Base-by-base conservation (phyloP, 2,888 invertebrate species). In the Nipponacmea schrenckii region DNA sequence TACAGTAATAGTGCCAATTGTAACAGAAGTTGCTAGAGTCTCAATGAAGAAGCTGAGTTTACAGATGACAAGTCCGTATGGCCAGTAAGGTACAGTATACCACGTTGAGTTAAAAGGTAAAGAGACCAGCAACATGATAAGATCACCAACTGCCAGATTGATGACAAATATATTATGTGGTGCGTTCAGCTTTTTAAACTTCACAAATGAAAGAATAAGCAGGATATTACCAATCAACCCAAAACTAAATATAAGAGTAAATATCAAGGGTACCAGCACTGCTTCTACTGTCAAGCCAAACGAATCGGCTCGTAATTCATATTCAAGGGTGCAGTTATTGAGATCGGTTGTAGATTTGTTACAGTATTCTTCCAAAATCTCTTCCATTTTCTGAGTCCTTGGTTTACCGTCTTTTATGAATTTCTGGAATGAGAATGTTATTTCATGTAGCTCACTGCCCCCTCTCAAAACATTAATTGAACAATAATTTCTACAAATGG, bases 61-160 rank as follows among this genome's bases (percentile, higher is more conserved):
- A 66, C 81, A 81, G 39, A 79, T 44, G 0, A 69, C 39, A n/a
- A 76, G 73, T 12, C 81, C 81, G 68, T 75, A 81, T n/a, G 76
- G 76, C 81, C 81, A 81, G n/a, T 67, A 68, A 0, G 73, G 63
- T 50, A 80, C 50, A 4, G 77, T 74, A 72, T 77, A 81, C 69
- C 77, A 74, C 17, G 76, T 71, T n/a, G 77, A 77, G 46, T 77
- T 76, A 71, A 81, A 80, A 10, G 81, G 79, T 70, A 81, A 72
- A 1, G 77, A 75, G 17, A 78, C 67, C 2, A 72, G 50, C 17
- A 81, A 62, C 71, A 79, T 79, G 26, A 81, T 46, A 1, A 80
- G 65, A 62, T 81, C 79, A 12, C 79, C 79, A 12, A 75, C 74
- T 5, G 79, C 79, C 70, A 81, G 68, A 69, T 79, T 81, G 17